Evolutionary conservation across 1,140 invertebrate genomes (phyloP).

Genomic region (Drosophila sturtevanti): DNA sequence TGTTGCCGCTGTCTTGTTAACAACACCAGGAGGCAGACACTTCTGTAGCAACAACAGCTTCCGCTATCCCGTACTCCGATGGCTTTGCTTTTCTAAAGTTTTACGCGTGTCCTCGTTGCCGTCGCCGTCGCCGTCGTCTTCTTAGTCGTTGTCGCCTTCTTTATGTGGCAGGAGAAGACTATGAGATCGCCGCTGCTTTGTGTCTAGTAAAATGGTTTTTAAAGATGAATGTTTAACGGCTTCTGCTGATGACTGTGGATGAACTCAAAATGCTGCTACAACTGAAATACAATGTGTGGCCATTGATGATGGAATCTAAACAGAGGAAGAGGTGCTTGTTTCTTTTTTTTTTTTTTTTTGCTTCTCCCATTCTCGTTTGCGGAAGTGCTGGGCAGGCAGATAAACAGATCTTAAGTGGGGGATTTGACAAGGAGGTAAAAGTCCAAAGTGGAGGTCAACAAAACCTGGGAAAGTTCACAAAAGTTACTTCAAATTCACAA

Average conservation of each 20-base stretch:
- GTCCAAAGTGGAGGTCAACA: neutral
- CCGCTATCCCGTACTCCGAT: conserved; percentile 27
- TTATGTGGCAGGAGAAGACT: conserved; percentile 14
- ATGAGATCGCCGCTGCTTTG: conserved; percentile 62
- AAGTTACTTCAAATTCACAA: neutral
- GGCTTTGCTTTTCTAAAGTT: conserved; percentile 14
- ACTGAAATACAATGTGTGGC: conserved; percentile 45
- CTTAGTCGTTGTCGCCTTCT: conserved; percentile 36
- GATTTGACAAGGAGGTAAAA: neutral
- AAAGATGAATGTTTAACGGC: conserved; percentile 72
- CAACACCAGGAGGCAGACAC: conserved; percentile 60
- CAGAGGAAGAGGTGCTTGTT: conserved; percentile 24
- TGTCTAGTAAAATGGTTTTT: conserved; percentile 74
- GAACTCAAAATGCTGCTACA: conserved; percentile 35
- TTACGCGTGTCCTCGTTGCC: conserved; percentile 22
- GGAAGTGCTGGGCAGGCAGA: conserved; percentile 46
- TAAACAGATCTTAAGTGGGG: conserved; percentile 23
- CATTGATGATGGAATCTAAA: conserved; percentile 39
- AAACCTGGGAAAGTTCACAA: conserved; percentile 7
- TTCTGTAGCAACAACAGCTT: conserved; percentile 31
- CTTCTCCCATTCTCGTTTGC: conserved; percentile 14
- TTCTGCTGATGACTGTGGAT: conserved; percentile 31
- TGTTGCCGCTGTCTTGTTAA: conserved; percentile 55
- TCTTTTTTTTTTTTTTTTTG: neutral
- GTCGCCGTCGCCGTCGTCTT: conserved; percentile 18